These are phyloP conservation scores for Cardinalis cardinalis DNA, from an alignment of 2,113 vertebrate species.

Conservation along the genomic window DNA sequence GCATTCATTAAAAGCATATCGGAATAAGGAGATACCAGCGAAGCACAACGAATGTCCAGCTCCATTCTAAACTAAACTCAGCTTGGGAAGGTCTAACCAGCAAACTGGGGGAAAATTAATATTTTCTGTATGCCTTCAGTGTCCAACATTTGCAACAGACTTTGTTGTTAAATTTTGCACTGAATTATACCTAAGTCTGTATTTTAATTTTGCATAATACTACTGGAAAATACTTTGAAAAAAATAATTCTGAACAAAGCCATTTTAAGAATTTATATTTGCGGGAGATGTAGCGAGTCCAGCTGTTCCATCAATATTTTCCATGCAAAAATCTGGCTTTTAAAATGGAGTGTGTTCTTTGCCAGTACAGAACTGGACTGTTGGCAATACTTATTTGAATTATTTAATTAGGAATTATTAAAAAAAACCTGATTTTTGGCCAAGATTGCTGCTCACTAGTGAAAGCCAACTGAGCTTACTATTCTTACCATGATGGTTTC, in stretches of 20 bases:
- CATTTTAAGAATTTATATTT: background rate
- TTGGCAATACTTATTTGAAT: background rate
- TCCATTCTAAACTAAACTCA: background rate
- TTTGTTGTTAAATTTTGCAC: background rate
- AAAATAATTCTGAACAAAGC: background rate
- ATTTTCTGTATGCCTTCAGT: background rate
- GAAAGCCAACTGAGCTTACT: background rate
- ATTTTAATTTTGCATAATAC: background rate
- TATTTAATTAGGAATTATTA: background rate
- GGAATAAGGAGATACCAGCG: background rate
- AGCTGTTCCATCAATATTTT: background rate
- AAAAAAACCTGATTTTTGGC: background rate
- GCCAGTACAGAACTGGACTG: background rate
- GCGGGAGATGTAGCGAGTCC: background rate
- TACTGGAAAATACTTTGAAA: background rate
- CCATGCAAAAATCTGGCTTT: background rate
- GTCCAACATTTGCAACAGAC: background rate
- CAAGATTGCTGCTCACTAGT: background rate
- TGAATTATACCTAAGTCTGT: background rate
- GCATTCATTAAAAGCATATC: background rate
- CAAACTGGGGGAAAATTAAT: background rate
- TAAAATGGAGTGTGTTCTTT: background rate
- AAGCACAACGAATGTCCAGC: background rate
- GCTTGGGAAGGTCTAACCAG: background rate
- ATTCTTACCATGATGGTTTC: background rate